Evolutionary conservation across 2,113 vertebrate genomes (phyloP).

Genomic region (Empidonax alnorum): DNA sequence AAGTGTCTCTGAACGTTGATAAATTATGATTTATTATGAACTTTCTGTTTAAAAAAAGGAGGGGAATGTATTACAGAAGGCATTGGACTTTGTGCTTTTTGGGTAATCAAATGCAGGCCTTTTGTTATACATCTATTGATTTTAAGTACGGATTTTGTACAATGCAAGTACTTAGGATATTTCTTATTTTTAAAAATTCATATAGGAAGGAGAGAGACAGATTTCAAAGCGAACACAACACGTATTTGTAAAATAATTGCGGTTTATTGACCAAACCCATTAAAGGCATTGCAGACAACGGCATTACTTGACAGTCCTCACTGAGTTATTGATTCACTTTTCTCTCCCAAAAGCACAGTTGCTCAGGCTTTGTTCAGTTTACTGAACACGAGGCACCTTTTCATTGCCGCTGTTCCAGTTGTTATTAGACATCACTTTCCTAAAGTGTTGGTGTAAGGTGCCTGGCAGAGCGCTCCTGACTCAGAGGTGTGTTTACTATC

Average conservation of each 20-base stretch:
- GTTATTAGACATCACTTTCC: not conserved
- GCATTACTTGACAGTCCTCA: not conserved
- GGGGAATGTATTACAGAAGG: not conserved
- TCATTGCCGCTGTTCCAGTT: not conserved
- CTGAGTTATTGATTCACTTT: not conserved
- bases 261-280: conserved; percentile 33
- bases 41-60: not conserved
- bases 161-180: not conserved
- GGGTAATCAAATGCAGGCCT: not conserved
- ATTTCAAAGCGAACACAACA: conserved; percentile 11
- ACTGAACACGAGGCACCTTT: not conserved
- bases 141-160: not conserved
- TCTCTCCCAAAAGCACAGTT: not conserved
- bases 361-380: not conserved
- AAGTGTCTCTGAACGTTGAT: not conserved
- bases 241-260: conserved; percentile 38
- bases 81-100: not conserved
- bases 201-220: not conserved
- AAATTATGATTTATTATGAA: not conserved
- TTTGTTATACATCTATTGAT: not conserved
- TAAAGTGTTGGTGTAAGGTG: not conserved
- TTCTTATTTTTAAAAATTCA: conserved; percentile 39
- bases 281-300: conserved; percentile 11
- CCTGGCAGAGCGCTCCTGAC: not conserved
- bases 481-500: not conserved